Percentiles rank a stretch among this genome's conserved stretches.
These are phyloP conservation scores for Drosophila hamatofila DNA, from an alignment of 2,888 invertebrate species.

Conservation along the genomic window DNA sequence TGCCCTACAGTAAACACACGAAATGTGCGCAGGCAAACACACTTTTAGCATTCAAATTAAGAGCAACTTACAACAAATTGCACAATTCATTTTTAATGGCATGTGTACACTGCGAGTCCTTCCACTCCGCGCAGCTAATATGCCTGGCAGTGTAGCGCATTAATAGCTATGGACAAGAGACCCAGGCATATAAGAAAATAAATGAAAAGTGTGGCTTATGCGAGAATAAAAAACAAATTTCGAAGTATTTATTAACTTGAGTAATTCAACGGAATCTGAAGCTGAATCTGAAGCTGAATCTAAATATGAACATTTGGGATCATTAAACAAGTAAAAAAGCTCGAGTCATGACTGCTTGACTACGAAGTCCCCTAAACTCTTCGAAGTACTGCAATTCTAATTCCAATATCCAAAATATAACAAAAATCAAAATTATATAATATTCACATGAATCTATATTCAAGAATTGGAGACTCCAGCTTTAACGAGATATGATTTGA, in stretches of 20 bases:
- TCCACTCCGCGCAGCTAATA: constrained; percentile 7
- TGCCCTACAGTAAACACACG: constrained; percentile 32
- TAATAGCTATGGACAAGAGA: constrained; percentile 16
- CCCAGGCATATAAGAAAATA: neutral
- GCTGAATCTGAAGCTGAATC: neutral
- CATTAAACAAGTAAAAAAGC: too few relatives aligned
- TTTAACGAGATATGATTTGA: too few relatives aligned
- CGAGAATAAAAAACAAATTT: neutral
- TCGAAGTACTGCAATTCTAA: too few relatives aligned
- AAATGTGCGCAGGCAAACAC: neutral
- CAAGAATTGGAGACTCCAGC: too few relatives aligned
- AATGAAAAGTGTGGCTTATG: neutral
- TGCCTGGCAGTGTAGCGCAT: constrained; percentile 20
- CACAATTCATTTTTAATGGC: constrained; percentile 12
- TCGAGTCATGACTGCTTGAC: too few relatives aligned
- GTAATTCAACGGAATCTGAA: neutral
- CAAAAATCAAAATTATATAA: too few relatives aligned
- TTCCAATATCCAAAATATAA: too few relatives aligned
- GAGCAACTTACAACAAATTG: constrained; percentile 5
- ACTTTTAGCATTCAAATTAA: constrained; percentile 6
- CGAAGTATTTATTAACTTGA: neutral
- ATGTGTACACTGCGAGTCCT: neutral
- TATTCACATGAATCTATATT: too few relatives aligned
- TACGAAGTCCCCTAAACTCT: too few relatives aligned
- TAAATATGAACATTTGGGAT: neutral